phyloP scores from a whole-genome alignment of 1,140 invertebrate species.

The Triops longicaudatus region DNA sequence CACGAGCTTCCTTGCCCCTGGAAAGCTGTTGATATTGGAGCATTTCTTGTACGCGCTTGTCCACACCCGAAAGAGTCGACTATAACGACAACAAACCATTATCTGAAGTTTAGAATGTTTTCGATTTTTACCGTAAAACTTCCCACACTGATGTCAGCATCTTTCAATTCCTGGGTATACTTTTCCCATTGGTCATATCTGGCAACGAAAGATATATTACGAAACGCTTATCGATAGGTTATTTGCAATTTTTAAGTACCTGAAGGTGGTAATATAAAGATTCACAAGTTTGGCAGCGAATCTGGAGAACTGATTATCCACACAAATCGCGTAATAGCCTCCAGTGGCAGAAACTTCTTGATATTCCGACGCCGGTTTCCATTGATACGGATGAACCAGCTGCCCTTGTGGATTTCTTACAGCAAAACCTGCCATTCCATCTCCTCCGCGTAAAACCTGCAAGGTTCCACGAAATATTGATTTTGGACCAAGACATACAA shows the following conservation, averaged over 20 bases:
- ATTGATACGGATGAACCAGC: constrained; percentile 81
- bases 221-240: neutral
- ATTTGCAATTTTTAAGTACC: constrained; percentile 40
- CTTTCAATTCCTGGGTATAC: constrained; percentile 79
- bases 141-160: constrained; percentile 73
- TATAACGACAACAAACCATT: constrained; percentile 36
- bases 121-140: constrained; percentile 63
- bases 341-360: constrained; percentile 68
- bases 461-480: constrained; percentile 22
- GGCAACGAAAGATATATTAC: constrained; percentile 38
- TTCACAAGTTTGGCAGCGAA: constrained; percentile 88
- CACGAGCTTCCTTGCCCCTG: constrained; percentile 63
- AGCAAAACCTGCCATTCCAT: constrained; percentile 84
- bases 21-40: constrained; percentile 69
- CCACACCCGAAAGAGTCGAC: constrained; percentile 62
- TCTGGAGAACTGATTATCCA: constrained; percentile 88
- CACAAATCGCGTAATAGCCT: constrained; percentile 86
- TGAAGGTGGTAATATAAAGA: constrained; percentile 84
- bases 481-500: constrained; percentile 11
- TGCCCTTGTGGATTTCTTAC: constrained; percentile 73
- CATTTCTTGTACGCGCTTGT: constrained; percentile 77
- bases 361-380: constrained; percentile 75
- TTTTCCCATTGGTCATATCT: constrained; percentile 88
- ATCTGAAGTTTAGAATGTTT: neutral
- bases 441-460: constrained; percentile 65